A percentile compares a stretch with the other conserved stretches of the same genome.
These are phyloP conservation scores for Holothuria leucospilota DNA, from an alignment of 53 echinoderm and acorn worm genomes.

Conservation along the genomic window DNA sequence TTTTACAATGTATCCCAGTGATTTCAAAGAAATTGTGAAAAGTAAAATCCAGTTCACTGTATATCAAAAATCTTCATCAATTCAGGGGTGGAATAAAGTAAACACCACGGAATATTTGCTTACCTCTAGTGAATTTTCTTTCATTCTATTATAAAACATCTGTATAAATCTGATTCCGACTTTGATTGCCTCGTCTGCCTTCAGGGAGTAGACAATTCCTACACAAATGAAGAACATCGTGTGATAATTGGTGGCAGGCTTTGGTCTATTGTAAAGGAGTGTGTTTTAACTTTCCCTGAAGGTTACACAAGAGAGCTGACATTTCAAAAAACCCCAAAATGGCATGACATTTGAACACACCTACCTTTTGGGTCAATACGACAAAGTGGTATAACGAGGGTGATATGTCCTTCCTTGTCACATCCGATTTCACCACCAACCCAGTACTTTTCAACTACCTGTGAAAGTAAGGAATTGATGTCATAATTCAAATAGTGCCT, in stretches of 20 bases:
- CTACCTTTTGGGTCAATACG: conserved; percentile 67
- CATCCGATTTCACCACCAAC: conserved; percentile 79
- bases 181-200: conserved; percentile 70
- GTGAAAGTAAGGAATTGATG: background rate
- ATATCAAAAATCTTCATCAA: too few species aligned
- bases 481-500: too few species aligned
- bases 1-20: too few species aligned
- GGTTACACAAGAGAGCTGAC: too few species aligned
- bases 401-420: conserved; percentile 79
- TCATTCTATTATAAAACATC: conserved; percentile 54
- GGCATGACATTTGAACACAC: background rate
- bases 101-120: background rate
- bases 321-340: too few species aligned
- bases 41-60: too few species aligned
- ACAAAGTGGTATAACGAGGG: conserved; percentile 74
- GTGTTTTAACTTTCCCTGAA: too few species aligned
- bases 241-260: too few species aligned
- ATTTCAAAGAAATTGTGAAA: too few species aligned
- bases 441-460: conserved; percentile 85
- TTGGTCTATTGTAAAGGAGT: too few species aligned
- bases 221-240: background rate
- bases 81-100: too few species aligned
- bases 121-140: conserved; percentile 77
- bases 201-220: conserved; percentile 82
- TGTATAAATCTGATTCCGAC: conserved; percentile 67